A percentile compares a stretch with the other conserved stretches of the same genome.
Conservation (phyloP, 2,113 vertebrate genomes). For the Corythornis vintsioides region DNA sequence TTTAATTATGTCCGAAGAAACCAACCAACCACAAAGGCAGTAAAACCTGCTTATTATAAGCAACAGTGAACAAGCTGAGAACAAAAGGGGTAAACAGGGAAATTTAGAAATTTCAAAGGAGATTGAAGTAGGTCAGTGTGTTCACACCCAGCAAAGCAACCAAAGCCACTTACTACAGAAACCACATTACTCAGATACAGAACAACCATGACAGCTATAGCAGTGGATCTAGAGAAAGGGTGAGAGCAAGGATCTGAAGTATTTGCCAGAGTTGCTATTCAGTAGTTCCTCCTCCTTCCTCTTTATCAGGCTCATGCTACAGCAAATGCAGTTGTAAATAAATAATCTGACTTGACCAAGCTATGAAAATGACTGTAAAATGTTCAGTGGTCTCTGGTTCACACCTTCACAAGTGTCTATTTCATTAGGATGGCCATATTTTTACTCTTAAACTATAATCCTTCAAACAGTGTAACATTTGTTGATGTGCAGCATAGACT, state of each 20-base stretch:
- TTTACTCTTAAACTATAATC: slow-evolving; percentile 10
- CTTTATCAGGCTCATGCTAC: not conserved
- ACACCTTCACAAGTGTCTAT: slow-evolving; percentile 6
- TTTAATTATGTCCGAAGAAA: slow-evolving; percentile 28
- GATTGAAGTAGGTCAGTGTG: slow-evolving; percentile 16
- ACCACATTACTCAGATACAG: not conserved
- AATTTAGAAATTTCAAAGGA: slow-evolving; percentile 22
- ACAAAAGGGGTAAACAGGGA: slow-evolving; percentile 17
- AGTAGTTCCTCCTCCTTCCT: not conserved
- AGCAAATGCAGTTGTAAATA: slow-evolving; percentile 24
- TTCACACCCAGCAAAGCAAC: not conserved
- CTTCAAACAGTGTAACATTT: not conserved
- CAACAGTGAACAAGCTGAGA: slow-evolving; percentile 6
- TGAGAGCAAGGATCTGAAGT: not conserved
- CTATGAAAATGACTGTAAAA: not conserved
- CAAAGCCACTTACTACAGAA: not conserved
- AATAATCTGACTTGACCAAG: not conserved
- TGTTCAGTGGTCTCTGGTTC: slow-evolving; percentile 2
- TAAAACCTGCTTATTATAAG: slow-evolving; percentile 14
- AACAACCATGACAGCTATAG: not conserved
- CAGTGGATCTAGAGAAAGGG: not conserved
- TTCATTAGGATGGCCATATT: slow-evolving; percentile 7
- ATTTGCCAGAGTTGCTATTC: not conserved
- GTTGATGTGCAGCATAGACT: not conserved
- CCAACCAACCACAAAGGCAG: not conserved